These are phyloP conservation scores for Pseudomyrmex gracilis DNA, from an alignment of 1,140 invertebrate genomes.

Conservation along the genomic window DNA sequence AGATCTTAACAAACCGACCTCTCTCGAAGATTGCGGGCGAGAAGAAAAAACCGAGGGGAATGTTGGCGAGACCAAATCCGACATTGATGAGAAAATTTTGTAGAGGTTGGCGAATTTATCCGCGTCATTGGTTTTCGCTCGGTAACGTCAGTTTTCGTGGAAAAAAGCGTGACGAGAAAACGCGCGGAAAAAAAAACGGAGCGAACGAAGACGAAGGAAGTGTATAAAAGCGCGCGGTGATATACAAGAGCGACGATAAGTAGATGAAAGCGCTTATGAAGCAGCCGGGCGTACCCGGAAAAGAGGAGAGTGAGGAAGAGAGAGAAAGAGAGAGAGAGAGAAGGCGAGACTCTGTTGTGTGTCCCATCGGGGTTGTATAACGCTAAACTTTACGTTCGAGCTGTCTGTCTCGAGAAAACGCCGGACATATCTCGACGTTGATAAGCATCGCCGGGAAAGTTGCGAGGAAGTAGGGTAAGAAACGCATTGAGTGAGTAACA, in stretches of 20 bases:
- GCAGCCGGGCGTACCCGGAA: conserved; percentile 7
- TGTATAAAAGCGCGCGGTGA: too few relatives aligned
- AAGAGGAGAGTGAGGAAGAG: too few relatives aligned
- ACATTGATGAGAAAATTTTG: conserved; percentile 36
- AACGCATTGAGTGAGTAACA: conserved; percentile 10
- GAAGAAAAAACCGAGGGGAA: conserved; percentile 8
- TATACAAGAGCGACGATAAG: conserved; percentile 28
- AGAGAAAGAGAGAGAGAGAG: too few relatives aligned
- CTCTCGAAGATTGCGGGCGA: background rate
- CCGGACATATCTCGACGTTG: conserved; percentile 24
- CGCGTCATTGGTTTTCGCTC: background rate
- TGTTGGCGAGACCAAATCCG: conserved; percentile 15
- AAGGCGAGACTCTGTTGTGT: background rate
- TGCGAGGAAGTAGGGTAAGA: conserved; percentile 22
- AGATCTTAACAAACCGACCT: conserved; percentile 35
- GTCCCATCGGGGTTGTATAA: conserved; percentile 7
- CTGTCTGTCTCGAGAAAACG: conserved; percentile 25
- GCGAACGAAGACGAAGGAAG: background rate
- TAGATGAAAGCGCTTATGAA: conserved; percentile 47
- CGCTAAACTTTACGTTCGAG: conserved; percentile 49
- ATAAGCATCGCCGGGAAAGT: conserved; percentile 43
- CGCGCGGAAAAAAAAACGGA: too few relatives aligned
- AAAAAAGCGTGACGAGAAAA: background rate
- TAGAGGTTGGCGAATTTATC: background rate
- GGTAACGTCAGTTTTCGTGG: background rate